Percentiles rank a stretch among this genome's conserved stretches.
Evolutionary conservation across 1,140 invertebrate genomes (phyloP).

Genomic region (Sinella curviseta): DNA sequence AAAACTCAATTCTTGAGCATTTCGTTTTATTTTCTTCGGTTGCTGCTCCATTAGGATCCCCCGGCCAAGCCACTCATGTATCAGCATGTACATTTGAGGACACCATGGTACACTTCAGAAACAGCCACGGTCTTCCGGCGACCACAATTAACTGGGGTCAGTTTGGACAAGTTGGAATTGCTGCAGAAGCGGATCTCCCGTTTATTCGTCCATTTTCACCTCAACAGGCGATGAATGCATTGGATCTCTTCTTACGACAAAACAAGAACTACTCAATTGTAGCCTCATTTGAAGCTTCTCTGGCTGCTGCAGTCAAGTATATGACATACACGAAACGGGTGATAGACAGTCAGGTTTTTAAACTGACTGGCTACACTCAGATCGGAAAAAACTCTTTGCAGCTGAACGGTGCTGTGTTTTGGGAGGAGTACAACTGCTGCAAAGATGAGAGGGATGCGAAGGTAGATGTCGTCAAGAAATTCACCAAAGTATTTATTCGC

Average conservation of each 20-base stretch:
- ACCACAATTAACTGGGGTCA: background rate
- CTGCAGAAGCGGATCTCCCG: background rate
- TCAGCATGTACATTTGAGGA: background rate
- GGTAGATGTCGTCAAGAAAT: background rate
- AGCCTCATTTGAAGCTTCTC: background rate
- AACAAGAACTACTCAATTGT: background rate
- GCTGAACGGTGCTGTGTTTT: background rate
- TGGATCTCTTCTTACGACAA: background rate
- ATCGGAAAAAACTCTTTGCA: too few species aligned
- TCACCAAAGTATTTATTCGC: background rate
- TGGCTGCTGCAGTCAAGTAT: background rate
- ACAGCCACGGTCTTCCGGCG: background rate
- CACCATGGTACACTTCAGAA: background rate
- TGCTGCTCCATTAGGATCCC: background rate
- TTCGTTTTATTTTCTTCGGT: conserved; percentile 4
- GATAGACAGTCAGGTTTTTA: background rate
- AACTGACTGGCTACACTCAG: too few species aligned
- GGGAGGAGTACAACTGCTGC: background rate
- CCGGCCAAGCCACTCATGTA: background rate
- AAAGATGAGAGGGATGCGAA: background rate
- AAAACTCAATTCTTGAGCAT: background rate
- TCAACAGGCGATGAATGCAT: background rate
- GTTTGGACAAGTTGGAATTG: background rate
- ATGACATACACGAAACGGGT: background rate
- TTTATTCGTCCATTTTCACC: background rate